A percentile compares a stretch with the other conserved stretches of the same genome.
Conservation (phyloP, 2,888 invertebrate genomes). For the Eupithecia pulchellata region DNA sequence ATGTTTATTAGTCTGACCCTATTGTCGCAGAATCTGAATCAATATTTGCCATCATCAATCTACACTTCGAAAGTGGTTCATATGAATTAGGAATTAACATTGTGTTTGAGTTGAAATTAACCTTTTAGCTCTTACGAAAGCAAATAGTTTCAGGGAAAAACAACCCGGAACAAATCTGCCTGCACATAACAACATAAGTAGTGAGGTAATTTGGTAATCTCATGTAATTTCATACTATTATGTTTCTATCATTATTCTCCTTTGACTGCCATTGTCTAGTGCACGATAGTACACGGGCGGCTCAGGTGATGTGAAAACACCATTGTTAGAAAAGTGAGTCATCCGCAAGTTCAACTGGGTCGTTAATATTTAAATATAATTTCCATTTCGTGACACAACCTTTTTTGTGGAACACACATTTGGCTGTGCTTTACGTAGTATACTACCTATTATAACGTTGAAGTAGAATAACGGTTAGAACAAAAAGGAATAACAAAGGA, state of each 20-base stretch:
- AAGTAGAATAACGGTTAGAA: not conserved
- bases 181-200: slow-evolving; percentile 11
- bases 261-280: slow-evolving; percentile 18
- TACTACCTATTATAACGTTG: not conserved
- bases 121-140: not conserved
- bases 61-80: not conserved
- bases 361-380: not conserved
- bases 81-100: not conserved
- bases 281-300: slow-evolving; percentile 3
- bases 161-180: slow-evolving; percentile 9
- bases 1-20: no score
- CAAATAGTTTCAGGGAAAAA: slow-evolving; percentile 6
- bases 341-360: slow-evolving; percentile 16
- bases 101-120: not conserved
- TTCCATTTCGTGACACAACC: not conserved
- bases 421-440: not conserved
- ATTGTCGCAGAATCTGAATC: not conserved
- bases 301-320: slow-evolving; percentile 16
- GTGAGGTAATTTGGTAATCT: slow-evolving; percentile 9
- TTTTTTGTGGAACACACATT: not conserved
- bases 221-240: slow-evolving; percentile 9
- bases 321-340: slow-evolving; percentile 20
- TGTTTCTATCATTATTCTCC: slow-evolving; percentile 15
- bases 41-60: not conserved
- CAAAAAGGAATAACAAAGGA: slow-evolving; percentile 46